Conservation (phyloP, 2,113 vertebrate species). For the Telmatochromis sp. region DNA sequence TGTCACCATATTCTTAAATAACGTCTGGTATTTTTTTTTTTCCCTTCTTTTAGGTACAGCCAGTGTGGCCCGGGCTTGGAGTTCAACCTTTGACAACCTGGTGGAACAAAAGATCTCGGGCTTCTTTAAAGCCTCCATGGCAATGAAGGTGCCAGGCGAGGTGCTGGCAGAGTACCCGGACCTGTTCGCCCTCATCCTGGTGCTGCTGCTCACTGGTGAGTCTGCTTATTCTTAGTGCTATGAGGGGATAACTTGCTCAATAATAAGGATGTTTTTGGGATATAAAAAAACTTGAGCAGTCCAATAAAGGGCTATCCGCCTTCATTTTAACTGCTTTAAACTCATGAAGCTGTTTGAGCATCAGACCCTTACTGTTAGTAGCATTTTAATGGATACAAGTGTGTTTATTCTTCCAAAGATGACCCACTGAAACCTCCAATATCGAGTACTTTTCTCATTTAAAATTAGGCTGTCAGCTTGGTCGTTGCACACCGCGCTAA, state of each 20-base stretch:
- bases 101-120: constrained; percentile 85
- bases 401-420: neutral
- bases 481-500: no score
- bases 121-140: constrained; percentile 74
- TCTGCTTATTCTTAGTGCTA: neutral
- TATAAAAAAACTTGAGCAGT: neutral
- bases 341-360: neutral
- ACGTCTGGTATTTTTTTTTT: neutral
- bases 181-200: constrained; percentile 85
- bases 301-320: neutral
- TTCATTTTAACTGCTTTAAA: neutral
- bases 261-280: neutral
- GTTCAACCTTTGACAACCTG: constrained; percentile 87
- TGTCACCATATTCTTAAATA: neutral
- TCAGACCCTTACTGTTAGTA: neutral
- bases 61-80: constrained; percentile 92
- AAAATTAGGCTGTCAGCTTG: neutral
- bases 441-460: neutral
- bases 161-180: constrained; percentile 85
- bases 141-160: constrained; percentile 67
- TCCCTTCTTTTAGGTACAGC: constrained; percentile 75
- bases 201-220: constrained; percentile 85
- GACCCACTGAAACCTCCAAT: neutral
- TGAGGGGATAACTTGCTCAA: neutral
- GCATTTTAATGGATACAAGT: neutral